Evolutionary conservation across 2,797 vertebrate species (phyloP), one percentile per base, ranked within the genome.

Genomic region (Tapera naevia): DNA sequence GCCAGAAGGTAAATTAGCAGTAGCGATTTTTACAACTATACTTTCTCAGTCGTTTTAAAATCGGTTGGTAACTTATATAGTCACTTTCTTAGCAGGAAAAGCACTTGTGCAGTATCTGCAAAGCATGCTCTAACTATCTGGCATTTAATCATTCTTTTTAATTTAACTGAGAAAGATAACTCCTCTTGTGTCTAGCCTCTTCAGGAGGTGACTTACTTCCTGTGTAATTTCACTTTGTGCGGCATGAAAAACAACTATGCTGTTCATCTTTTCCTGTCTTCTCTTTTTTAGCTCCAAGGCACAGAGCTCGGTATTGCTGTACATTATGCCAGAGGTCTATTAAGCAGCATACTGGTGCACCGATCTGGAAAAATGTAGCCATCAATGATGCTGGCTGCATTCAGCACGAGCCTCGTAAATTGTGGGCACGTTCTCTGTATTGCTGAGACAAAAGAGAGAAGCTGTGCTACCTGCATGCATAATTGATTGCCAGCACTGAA

Each of bases 331-430:
- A 91, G 91, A 65, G 95, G 87, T 92, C 93, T 95, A 96, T 94
- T 96, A 96, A 96, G 83, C 89, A 94, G 86, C 94, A 95, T 89
- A 94, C 95, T 93, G 94, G 91, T 78, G 94, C 93, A 95, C 80
- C 4, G 45, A 94, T 71, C 88, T 96, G 93, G 95, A 97, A 95
- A 96, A 96, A 96, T 67, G 83, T 32, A 96, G 83, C 94, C 96
- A 89, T 76, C 91, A 79, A 46, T 82, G 93, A 94, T 33, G 83
- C 91, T 53, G 64, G 81, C 94, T 93, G 88, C 80, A 91, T 85
- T 86, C 94, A 86, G 74, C 89, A 81, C 1, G 1, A 95, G 86
- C 71, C 80, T 94, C 14, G 9, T 93, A 93, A 97, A 96, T 85
- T 48, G 78, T 37, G 50, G 67, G 88, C 88, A 87, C 32, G 22